Evolutionary conservation across 2,888 invertebrate genomes (phyloP), one percentile per base, ranked within the genome.

Genomic region (Bellardia pandia): DNA sequence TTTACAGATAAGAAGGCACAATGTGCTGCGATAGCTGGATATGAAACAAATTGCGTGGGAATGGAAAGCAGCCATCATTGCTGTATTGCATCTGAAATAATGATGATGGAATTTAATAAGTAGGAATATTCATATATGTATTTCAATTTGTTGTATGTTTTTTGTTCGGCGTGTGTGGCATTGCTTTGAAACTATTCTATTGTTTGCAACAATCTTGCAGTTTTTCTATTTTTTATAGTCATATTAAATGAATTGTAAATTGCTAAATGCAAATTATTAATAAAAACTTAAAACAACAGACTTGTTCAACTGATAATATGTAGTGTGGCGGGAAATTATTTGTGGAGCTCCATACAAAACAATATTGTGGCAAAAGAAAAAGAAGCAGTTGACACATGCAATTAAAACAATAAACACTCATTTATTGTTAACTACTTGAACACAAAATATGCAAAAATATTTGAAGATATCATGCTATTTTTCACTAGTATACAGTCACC

Each of bases 121-220:
- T 53, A 33, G 7, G 51, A 75, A 45, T 45, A 23, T 30, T 42
- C 30, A 45, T 48, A 42, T 72, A n/a, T n/a, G n/a, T n/a, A 42
- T 33, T 23, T 58, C 37, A 9, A 3, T 58, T 13, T 53, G 33
- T 23, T 7, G 2, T 33, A 8, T 56, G 56, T 58, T 13, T 33
- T 9, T 14, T 37, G 33, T 51, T 42, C 60, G 37, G 64, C 23
- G 16, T 72, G 58, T 66, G 72, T 58, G 37, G 58, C 40, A 40
- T 56, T 53, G n/a, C 51, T 42, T 11, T 42, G 56, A 37, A 68
- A 64, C 23, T 23, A 30, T 58, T 68, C 48, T 30, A 58, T 68
- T 51, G 45, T 58, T 62, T 23, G 72, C 80, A 81, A 88, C 88
- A 88, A 48, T 81, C 85, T 89, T 86, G 76, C 79, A 30, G 30